Percentiles rank a stretch among this genome's conserved stretches.
Conservation (phyloP, 2,113 vertebrate genomes). For the Suricata suricatta region DNA sequence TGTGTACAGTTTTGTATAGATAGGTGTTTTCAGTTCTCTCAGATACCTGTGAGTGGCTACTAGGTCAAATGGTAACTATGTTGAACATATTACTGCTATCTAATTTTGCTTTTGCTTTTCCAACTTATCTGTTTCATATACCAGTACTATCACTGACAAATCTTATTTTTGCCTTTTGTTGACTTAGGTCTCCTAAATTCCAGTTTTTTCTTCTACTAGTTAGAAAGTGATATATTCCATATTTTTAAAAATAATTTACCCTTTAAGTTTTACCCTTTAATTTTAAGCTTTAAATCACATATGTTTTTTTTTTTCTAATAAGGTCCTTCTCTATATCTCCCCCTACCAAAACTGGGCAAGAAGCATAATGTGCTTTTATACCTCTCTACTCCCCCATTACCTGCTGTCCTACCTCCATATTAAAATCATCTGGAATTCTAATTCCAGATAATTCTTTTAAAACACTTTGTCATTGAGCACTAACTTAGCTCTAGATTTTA, state of each 20-base stretch:
- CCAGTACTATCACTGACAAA: neutral
- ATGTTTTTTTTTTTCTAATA: neutral
- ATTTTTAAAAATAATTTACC: neutral
- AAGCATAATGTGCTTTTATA: neutral
- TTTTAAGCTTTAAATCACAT: neutral
- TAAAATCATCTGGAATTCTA: constrained; percentile 2
- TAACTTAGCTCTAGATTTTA: constrained; percentile 7
- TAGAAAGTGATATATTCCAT: neutral
- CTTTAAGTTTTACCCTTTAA: neutral
- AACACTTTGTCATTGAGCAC: neutral
- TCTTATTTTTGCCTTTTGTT: neutral
- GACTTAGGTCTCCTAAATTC: neutral
- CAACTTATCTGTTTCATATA: neutral
- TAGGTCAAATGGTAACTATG: neutral
- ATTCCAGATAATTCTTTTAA: neutral
- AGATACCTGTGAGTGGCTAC: neutral
- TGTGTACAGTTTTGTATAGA: neutral
- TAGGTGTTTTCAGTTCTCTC: neutral
- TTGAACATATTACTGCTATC: neutral
- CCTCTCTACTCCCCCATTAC: no score
- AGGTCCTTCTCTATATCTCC: neutral
- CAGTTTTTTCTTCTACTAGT: neutral
- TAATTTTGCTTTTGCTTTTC: neutral
- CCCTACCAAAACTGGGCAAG: neutral
- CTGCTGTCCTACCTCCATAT: neutral